Percentiles rank a stretch among this genome's conserved stretches.
phyloP scores from a whole-genome alignment of 2,113 vertebrate species.

The Poicephalus meyeri region DNA sequence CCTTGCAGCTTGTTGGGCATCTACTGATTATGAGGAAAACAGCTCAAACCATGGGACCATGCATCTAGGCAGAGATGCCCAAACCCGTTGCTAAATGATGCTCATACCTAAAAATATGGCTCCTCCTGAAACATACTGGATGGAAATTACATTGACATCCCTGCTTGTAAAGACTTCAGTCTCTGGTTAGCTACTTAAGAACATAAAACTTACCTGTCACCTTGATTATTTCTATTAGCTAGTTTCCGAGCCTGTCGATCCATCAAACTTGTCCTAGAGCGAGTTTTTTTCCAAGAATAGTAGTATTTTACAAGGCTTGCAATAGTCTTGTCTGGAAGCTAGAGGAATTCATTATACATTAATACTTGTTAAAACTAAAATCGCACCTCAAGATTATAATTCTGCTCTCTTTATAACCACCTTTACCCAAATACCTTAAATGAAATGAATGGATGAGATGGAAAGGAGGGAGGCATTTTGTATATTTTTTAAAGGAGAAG shows the following conservation, averaged over 20 bases:
- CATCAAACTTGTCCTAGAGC: constrained; percentile 97
- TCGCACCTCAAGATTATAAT: not conserved
- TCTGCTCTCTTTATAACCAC: not conserved
- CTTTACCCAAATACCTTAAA: not conserved
- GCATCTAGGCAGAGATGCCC: no score
- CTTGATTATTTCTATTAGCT: constrained; percentile 90
- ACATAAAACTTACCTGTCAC: constrained; percentile 82
- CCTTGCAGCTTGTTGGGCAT: no score
- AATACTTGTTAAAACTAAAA: not conserved
- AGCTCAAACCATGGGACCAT: no score
- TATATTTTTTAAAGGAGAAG: fast-evolving
- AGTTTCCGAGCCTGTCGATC: constrained; percentile 96
- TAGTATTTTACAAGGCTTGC: constrained; percentile 99
- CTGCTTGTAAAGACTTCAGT: not conserved
- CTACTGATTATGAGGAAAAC: no score
- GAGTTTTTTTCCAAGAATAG: constrained; percentile 99
- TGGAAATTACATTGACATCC: not conserved
- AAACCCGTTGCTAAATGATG: not conserved
- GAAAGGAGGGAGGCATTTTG: not conserved
- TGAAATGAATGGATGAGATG: not conserved
- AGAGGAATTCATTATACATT: constrained; percentile 45
- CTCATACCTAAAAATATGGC: not conserved
- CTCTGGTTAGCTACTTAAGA: not conserved
- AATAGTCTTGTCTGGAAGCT: constrained; percentile 98
- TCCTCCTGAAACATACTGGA: not conserved